Evolutionary conservation across 2,797 vertebrate genomes (phyloP).

Genomic region (Sardinella longiceps): DNA sequence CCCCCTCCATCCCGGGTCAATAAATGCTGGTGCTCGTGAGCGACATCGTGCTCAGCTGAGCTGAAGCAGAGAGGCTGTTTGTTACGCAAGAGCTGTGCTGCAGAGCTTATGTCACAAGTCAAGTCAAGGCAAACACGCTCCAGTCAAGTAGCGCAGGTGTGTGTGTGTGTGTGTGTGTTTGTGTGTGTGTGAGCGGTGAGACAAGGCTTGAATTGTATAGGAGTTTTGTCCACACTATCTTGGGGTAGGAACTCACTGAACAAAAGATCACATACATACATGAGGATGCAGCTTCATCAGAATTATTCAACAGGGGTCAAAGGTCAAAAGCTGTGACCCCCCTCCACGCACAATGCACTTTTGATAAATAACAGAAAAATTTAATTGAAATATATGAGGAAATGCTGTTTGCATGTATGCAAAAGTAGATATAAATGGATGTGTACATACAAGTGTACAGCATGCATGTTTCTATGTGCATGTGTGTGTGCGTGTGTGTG

Average conservation of each 20-base stretch:
- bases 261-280: background rate
- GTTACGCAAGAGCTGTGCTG: background rate
- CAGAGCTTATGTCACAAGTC: background rate
- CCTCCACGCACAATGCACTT: background rate
- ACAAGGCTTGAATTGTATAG: background rate
- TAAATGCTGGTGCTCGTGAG: background rate
- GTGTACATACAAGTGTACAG: background rate
- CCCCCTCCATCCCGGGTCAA: background rate
- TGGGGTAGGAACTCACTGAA: background rate
- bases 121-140: too few relatives aligned
- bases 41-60: background rate
- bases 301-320: background rate
- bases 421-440: background rate
- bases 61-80: background rate
- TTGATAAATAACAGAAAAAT: background rate
- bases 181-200: too few relatives aligned
- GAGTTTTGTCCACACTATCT: background rate
- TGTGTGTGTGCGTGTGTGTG: background rate
- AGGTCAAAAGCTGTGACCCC: background rate
- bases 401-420: background rate
- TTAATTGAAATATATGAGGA: background rate
- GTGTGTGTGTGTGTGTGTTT: too few relatives aligned
- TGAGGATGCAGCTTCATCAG: background rate
- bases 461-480: background rate
- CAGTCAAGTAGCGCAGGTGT: too few relatives aligned